Evolutionary conservation across 1,140 invertebrate genomes (phyloP).

Genomic region (Pantala flavescens): DNA sequence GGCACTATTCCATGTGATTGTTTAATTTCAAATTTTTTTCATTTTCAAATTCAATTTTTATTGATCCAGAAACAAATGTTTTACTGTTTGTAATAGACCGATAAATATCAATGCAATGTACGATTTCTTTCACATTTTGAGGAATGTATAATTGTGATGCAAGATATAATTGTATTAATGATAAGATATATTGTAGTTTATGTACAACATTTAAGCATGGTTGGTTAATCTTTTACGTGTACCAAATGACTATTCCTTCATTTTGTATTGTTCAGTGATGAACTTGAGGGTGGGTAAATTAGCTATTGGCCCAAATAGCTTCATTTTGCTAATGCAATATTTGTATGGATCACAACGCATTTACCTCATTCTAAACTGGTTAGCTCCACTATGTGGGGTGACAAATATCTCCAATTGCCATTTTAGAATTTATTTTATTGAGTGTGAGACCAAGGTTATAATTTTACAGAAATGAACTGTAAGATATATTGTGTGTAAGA

Average conservation of each 20-base stretch:
- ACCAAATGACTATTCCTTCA: not conserved
- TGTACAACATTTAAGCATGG: not conserved
- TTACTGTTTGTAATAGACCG: not conserved
- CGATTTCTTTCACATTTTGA: not conserved
- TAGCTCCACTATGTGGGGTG: constrained; percentile 7
- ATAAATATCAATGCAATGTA: too few species aligned
- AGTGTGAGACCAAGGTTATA: not conserved
- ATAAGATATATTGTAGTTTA: not conserved
- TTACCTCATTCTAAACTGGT: not conserved
- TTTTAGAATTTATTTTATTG: not conserved
- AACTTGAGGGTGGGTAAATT: not conserved
- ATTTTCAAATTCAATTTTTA: not conserved
- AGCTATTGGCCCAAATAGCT: not conserved
- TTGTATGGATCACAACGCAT: not conserved
- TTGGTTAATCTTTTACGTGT: not conserved
- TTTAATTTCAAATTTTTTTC: not conserved
- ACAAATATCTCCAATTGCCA: not conserved
- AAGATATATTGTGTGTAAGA: not conserved
- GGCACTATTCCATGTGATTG: not conserved
- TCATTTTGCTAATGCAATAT: not conserved
- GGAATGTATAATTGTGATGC: not conserved
- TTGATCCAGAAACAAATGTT: not conserved
- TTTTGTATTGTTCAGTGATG: not conserved
- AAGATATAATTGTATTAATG: not conserved
- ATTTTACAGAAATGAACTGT: not conserved